Base-by-base conservation (phyloP, 2,797 vertebrate genomes). In the Periparus ater region DNA sequence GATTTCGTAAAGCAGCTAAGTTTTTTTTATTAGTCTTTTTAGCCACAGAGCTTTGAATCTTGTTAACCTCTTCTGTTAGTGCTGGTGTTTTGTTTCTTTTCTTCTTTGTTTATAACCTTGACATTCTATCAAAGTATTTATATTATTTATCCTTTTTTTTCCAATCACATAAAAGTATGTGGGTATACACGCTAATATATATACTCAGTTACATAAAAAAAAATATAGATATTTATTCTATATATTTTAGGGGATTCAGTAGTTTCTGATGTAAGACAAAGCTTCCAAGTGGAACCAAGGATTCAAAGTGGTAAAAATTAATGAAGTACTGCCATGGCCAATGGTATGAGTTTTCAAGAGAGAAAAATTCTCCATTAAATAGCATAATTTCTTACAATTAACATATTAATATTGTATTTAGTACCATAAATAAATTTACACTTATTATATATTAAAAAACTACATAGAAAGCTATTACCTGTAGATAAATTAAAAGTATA, bases 151-250 rank as follows among this genome's bases (percentile, higher is more conserved):
- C 15, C 2, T 48, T 62, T 54, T 83, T n/a, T 54, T 72, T 40
- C 5, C 10, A 68, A 7, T 42, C 29, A 81, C 6, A 11, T 20
- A 48, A 4, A 1, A 30, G 14, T 30, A 3, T 1, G 1, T 10
- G 11, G 8, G 4, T 72, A 53, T 40, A 25, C 5, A 10, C 27
- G 21, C 25, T 40, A n/a, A 25, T 62, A 32, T 21, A 32, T 22
- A 9, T 15, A 32, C 5, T 55, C 9, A 34, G 27, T 38, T 47
- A 19, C 68, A 62, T 60, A 38, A 72, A 57, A 57, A 47, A n/a
- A 7, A 23, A 36, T 36, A 36, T 18, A 47, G 3, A 50, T 30
- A 30, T 40, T 84, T 50, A 32, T 66, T 80, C 5, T 11, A 9
- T 47, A 6, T 34, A 54, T 58, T 75, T 66, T 63, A 48, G 48